Base-by-base conservation (phyloP, 2,888 invertebrate species). In the Argyresthia albistria region DNA sequence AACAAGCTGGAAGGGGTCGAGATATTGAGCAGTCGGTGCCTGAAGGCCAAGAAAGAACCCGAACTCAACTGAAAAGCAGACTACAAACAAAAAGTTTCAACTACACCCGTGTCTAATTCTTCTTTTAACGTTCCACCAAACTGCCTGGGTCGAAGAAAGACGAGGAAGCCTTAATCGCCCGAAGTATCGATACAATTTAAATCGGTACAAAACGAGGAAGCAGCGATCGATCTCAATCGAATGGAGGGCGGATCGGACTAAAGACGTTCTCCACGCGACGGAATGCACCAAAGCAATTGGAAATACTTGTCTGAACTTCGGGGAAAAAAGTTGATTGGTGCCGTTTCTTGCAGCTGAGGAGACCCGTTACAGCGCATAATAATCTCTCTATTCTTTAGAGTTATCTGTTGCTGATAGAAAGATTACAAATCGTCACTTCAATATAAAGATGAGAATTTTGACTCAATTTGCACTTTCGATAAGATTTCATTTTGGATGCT, bases 161-260 rank as follows among this genome's bases (percentile, higher is more conserved):
- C 66, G 64, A 69, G 72, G 75, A 74, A 78, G 71, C 78, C 71
- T 75, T 81, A 82, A 83, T 83, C 83, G 82, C 72, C 68, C 64
- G 69, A 62, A 74, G 75, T 73, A 77, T 78, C 79, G 80, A 80
- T 82, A 84, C 83, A 82, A 80, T 84, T 84, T 80, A 79, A 81
- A 82, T 81, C 75, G 70, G 69, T 74, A 77, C 69, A 80, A 83
- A 82, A 80, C 77, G 79, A 77, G 73, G 70, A 64, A 77, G 71
- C 25, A 25, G 25, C 25, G 82, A 83, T 84, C 74, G 73, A 81
- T 83, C 76, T 79, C 75, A 67, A 73, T 79, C 80, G 76, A 70
- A 76, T 79, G 80, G 75, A 74, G 81, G 81, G 78, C 78, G 81
- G 82, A 84, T 83, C 82, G 77, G 16, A 42, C 45, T 51, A 51